Conservation (phyloP, 1,140 invertebrate genomes). For the Drosophila repletoides region DNA sequence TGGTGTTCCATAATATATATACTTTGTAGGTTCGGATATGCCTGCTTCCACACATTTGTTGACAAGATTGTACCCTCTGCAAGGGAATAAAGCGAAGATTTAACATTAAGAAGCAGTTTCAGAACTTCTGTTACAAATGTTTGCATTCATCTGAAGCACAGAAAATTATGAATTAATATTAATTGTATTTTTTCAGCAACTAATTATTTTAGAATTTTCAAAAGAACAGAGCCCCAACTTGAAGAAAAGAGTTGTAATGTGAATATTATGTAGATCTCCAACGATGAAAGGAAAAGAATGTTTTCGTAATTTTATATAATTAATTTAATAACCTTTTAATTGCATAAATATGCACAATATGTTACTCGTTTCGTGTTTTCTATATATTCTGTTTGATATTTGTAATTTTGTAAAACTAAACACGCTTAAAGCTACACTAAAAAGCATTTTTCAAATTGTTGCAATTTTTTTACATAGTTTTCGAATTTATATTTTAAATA, state of each 20-base stretch:
- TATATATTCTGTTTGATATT: slow-evolving; percentile 25
- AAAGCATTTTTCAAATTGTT: slow-evolving; percentile 42
- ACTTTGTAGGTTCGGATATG: too few relatives aligned
- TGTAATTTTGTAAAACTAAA: slow-evolving; percentile 54
- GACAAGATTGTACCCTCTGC: too few relatives aligned
- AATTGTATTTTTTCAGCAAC: too few relatives aligned
- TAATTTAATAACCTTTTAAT: slow-evolving; percentile 71
- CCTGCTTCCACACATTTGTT: too few relatives aligned
- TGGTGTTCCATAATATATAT: too few relatives aligned
- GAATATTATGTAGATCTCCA: background rate
- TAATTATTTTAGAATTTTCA: too few relatives aligned
- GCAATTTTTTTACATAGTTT: slow-evolving; percentile 51
- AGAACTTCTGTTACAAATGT: too few relatives aligned
- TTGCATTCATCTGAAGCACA: too few relatives aligned
- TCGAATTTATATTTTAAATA: slow-evolving; percentile 65
- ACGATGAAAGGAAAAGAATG: background rate
- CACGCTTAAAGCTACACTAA: slow-evolving; percentile 63
- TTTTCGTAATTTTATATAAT: slow-evolving; percentile 20
- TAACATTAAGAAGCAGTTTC: too few relatives aligned
- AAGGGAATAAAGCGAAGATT: too few relatives aligned
- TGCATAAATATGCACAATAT: slow-evolving; percentile 70
- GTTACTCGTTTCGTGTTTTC: slow-evolving; percentile 49
- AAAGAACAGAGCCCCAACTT: too few relatives aligned
- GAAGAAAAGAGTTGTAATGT: background rate
- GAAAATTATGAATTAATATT: too few relatives aligned